Base-by-base conservation (phyloP, 2,888 invertebrate species). In the Archaeoteleia sp. region DNA sequence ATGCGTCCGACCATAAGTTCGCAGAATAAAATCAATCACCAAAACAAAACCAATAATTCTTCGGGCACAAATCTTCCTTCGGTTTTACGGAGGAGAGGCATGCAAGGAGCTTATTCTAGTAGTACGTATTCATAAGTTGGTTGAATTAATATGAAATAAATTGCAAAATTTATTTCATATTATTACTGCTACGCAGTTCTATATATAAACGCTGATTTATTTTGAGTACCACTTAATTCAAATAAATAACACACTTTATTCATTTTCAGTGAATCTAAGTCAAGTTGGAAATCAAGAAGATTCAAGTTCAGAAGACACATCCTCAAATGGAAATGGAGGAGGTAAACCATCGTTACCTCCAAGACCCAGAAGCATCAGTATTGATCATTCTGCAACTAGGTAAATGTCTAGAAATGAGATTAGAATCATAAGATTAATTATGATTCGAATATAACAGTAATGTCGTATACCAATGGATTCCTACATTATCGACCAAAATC, bases 1-100 rank as follows among this genome's bases (percentile, higher is more conserved):
- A 91, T 93, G 91, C 86, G 93, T 61, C 93, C 94, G 1, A 93
- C 94, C 1, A 92, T 93, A 72, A 92, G 93, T 70, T 94, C 93
- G 0, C 92, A 93, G 86, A 94, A 93, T 86, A 93, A 95, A 83
- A 89, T 88, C 46, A 88, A 86, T 81, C 87, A 86, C 73, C 82
- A 82, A 72, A 77, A 74, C 40, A 80, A 81, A 57, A 72, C 76
- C 10, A 79, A 71, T 51, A 77, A 78, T 39, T 71, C 78, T 48
- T 78, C 75, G 12, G 63, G 71, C 34, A 71, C 70, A 8, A 82
- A 81, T 73, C 74, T 82, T 42, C 82, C 82, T 6, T 85, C 87
- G 0, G 86, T 88, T 7, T 77, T 89, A 45, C 82, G 91, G 43
- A 87, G 91, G 23, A 87, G 89, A 65, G 90, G 91, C 2, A 87